Conservation (phyloP, 2,797 vertebrate genomes). For the Enteromius anoplus region DNA sequence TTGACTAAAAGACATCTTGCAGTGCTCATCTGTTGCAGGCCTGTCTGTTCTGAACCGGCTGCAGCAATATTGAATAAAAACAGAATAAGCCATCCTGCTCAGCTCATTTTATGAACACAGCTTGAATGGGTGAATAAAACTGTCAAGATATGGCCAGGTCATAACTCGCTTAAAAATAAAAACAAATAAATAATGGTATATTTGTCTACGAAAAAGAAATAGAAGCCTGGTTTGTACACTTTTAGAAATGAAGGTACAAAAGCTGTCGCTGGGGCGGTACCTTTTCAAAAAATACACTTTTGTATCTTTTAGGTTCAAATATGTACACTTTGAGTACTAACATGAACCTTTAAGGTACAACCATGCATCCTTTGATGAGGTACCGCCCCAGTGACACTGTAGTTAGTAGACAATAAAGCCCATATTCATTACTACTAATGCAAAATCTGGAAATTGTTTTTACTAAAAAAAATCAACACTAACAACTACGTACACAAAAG, state of each 20-base stretch:
- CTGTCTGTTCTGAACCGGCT: constrained; percentile 6
- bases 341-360: too few species aligned
- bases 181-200: neutral
- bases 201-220: neutral
- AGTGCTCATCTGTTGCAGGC: constrained; percentile 12
- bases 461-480: neutral
- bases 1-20: constrained; percentile 5
- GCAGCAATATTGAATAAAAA: neutral
- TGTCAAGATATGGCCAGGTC: neutral
- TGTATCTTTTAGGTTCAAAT: too few species aligned
- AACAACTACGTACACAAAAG: neutral
- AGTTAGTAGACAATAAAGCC: neutral
- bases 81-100: neutral
- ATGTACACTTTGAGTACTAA: too few species aligned
- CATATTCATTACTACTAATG: neutral
- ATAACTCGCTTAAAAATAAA: neutral
- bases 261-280: too few species aligned
- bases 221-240: neutral
- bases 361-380: too few species aligned
- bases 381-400: neutral
- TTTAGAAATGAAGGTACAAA: too few species aligned
- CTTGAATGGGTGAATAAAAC: constrained; percentile 9
- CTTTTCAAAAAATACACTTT: too few species aligned
- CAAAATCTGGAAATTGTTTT: neutral
- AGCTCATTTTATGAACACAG: constrained; percentile 5